Base-by-base conservation (phyloP, 2,888 invertebrate species). In the Synergus laeviventris region DNA sequence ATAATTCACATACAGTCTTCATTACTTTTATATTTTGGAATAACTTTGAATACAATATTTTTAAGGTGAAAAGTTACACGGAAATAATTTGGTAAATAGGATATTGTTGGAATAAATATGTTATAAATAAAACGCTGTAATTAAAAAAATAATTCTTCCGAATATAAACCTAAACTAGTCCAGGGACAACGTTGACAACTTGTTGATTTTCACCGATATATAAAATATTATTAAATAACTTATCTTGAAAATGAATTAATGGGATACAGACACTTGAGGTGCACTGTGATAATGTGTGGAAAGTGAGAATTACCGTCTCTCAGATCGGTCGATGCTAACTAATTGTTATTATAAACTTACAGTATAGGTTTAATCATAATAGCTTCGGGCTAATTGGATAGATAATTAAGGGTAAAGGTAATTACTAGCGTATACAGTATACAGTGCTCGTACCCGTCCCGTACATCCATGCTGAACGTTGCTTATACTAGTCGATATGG, bases 331-430 rank as follows among this genome's bases (percentile, higher is more conserved):
- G 89, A 90, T 90, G 85, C 82, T 86, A 86, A 88, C 88, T 90
- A 91, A 91, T 91, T 90, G 90, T 91, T 91, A 90, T 91, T 90
- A 91, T 90, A 90, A 91, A 90, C 90, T 91, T 91, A 87, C 86
- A 88, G 88, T 87, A 88, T 89, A 88, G 88, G 87, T 89, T 90
- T 91, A 90, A 90, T 90, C 90, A 89, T 89, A 91, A 91, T 89
- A 90, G 89, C 91, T 91, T 81, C 81, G 82, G 90, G 91, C 89
- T 91, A 90, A 91, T 90, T 90, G 89, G 89, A 90, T 90, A 88
- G 89, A 91, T 91, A 90, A 91, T 91, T 90, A 90, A 90, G 90
- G 91, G 90, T 90, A 87, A 90, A 88, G 89, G 90, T 90, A 91
- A 91, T 91, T 90, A 90, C 87, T 83, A 81, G 84, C 86, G 87